Percentiles rank a stretch among this genome's conserved stretches.
phyloP scores from a whole-genome alignment of 2,113 vertebrate genomes.

The Rhabdornis inornatus region DNA sequence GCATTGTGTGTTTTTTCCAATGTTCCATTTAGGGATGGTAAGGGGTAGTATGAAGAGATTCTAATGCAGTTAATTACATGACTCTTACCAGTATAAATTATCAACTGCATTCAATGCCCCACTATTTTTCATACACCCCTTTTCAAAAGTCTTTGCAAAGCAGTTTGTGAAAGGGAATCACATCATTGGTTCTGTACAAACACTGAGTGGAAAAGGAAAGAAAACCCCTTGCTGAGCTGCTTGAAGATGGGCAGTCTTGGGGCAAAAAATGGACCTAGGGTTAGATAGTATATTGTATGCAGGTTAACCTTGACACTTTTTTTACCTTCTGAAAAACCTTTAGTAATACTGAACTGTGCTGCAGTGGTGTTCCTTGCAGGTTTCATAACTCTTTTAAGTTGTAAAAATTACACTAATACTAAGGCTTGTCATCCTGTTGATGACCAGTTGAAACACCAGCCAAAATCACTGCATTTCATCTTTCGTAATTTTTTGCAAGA shows the following conservation, averaged over 20 bases:
- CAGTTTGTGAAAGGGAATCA: neutral
- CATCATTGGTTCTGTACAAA: neutral
- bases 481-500: neutral
- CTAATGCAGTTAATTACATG: constrained; percentile 15
- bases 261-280: neutral
- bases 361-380: neutral
- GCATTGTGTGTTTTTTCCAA: neutral
- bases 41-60: neutral
- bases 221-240: neutral
- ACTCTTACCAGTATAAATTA: constrained; percentile 21
- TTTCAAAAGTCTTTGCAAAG: neutral
- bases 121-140: neutral
- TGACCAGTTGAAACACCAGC: neutral
- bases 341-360: neutral
- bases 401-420: neutral
- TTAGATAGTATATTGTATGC: neutral
- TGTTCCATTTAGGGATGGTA: neutral
- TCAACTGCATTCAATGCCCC: neutral
- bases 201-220: neutral
- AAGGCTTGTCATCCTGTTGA: neutral
- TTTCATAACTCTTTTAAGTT: neutral
- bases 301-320: neutral
- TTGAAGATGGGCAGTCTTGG: neutral
- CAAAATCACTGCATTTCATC: neutral
- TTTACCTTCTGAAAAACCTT: neutral